Evolutionary conservation across 2,113 vertebrate genomes (phyloP), one percentile per base, ranked within the genome.

Genomic region (Grus americana): DNA sequence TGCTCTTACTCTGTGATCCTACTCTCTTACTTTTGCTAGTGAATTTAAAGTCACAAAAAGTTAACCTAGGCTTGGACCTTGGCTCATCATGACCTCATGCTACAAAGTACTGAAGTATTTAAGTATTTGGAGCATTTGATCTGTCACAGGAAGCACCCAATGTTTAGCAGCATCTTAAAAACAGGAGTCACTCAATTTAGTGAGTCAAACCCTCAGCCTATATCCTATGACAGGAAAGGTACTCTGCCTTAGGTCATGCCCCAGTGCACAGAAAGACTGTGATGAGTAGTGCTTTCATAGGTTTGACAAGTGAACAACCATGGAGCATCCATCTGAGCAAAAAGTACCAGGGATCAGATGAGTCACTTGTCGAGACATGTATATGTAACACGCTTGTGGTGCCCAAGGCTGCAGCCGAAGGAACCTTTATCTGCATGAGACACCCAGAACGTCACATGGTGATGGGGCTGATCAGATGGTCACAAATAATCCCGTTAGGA

Each of bases 341-440:
- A 68, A 65, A 9, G 8, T 57, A 32, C 40, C 73, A 47, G 29
- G 15, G 66, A 65, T 29, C 47, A 50, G 47, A 66, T 75, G 72
- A 95, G 62, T 94, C 89, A 87, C 21, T 46, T 65, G 26, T 54
- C 4, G 1, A 32, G 24, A 29, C 20, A 58, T 4, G 15, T 50
- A 9, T 11, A 7, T 21, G 5, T 16, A 65, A 61, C 46, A 47
- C 1, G 0, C 9, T 38, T 63, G 44, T 0, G 0, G 55, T 52
- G 42, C 58, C 15, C 29, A 34, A 79, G 47, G 67, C 63, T 6
- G 0, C 79, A 67, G 46, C 42, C 26, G 47, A 58, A 55, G 82
- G 74, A 84, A 76, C 62, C 29, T n/a, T 6, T 10, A n/a, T 14
- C 61, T 8, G 26, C 26, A 18, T 26, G 36, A 91, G 57, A 68